Conservation (phyloP, 1,140 invertebrate genomes). For the Scaptomyza hsui region DNA sequence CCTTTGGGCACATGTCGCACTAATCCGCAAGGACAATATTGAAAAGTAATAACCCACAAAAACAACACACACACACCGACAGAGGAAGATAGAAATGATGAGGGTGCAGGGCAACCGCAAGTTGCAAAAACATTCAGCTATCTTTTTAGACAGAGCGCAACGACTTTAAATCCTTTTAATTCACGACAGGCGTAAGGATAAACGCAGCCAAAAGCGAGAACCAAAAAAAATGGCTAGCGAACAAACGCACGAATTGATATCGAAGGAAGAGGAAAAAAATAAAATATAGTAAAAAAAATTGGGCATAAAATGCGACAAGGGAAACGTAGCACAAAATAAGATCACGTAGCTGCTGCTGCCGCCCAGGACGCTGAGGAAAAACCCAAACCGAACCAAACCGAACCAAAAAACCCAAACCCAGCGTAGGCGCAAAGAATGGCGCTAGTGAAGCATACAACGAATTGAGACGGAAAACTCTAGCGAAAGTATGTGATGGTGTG, state of each 20-base stretch:
- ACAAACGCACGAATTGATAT: constrained; percentile 67
- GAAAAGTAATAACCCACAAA: constrained; percentile 83
- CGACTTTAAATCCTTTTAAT: constrained; percentile 79
- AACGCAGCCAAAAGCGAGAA: constrained; percentile 13
- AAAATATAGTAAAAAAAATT: constrained; percentile 53
- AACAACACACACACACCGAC: constrained; percentile 60
- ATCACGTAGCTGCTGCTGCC: constrained; percentile 70
- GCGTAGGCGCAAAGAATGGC: constrained; percentile 71
- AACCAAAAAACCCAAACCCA: constrained; percentile 10
- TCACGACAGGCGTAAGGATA: constrained; percentile 74
- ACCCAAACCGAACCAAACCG: constrained; percentile 14
- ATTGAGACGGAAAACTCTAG: constrained; percentile 24
- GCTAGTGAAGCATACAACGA: constrained; percentile 64
- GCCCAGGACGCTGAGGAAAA: constrained; percentile 34
- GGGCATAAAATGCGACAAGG: constrained; percentile 61
- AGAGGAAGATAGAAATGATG: constrained; percentile 37
- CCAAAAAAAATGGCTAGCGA: constrained; percentile 24
- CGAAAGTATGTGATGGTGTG: constrained; percentile 15
- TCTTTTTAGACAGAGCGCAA: constrained; percentile 65
- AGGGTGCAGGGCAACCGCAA: constrained; percentile 73
- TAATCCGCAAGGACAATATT: constrained; percentile 83
- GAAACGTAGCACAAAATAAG: constrained; percentile 67
- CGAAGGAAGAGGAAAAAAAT: constrained; percentile 44
- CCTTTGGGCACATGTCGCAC: constrained; percentile 65
- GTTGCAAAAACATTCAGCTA: constrained; percentile 75